Base-by-base conservation (phyloP, 2,888 invertebrate species). In the Oscheius sp. region DNA sequence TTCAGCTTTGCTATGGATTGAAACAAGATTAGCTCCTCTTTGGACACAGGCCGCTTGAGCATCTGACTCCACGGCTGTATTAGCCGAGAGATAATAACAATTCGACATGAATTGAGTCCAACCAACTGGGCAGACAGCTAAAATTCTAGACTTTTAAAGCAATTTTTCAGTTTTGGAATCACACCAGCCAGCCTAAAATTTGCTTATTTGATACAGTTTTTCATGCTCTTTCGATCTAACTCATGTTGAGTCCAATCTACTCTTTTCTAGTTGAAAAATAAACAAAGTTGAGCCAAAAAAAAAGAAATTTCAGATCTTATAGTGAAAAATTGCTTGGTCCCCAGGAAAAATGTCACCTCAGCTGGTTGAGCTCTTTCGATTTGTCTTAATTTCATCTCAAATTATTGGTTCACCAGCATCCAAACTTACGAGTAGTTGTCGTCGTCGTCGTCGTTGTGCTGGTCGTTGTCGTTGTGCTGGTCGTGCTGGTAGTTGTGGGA, bases 1-100 rank as follows among this genome's bases (percentile, higher is more conserved):
- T 25, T 64, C 64, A n/a, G 5, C 23, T 34, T 50, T 15, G 2
- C 46, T 46, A 23, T 64, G 64, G 8, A 64, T 64, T 23, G 64
- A 64, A 2, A 20, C 15, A 8, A 64, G 23, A 17, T 64, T 29
- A 34, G 48, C 64, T 5, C 45, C 34, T 6, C 25, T 29, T 1
- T 33, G 17, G 20, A 31, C 31, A 31, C 64, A 64, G 20, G 20
- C 20, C 1, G 3, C 8, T 20, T 31, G 20, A 6, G 64, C 64
- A 1, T 20, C 33, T 12, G 15, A 17, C 42, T 17, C 15, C 42
- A 17, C 17, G 42, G 12, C 42, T 12, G 15, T 15, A 12, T 15
- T 42, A 42, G 4, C 12, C 42, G 17, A 15, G 12, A 42, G 17
- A 42, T n/a, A n/a, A 12, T 42, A 42, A 12, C 42, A 42, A 42